Percentiles rank a stretch among this genome's conserved stretches.
Conservation (phyloP, 2,888 invertebrate species). For the Lapara coniferarum region DNA sequence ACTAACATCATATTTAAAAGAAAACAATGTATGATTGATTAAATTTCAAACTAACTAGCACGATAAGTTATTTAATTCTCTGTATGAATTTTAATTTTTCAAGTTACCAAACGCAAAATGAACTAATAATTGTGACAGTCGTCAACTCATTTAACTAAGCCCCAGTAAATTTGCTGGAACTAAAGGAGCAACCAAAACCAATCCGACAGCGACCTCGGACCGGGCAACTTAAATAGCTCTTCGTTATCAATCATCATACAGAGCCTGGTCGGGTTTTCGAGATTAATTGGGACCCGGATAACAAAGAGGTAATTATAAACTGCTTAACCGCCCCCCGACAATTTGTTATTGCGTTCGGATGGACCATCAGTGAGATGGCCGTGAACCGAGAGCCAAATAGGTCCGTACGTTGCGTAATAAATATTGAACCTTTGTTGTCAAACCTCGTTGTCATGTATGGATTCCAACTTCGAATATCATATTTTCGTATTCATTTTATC, state of each 20-base stretch:
- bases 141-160: not conserved
- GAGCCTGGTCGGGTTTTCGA: slow-evolving; percentile 31
- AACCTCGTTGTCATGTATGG: not conserved
- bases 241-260: slow-evolving; percentile 38
- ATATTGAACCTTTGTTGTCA: slow-evolving; percentile 5
- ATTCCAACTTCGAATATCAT: not conserved
- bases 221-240: slow-evolving; percentile 35
- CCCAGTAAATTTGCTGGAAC: not conserved
- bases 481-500: not conserved
- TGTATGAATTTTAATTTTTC: no score
- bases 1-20: no score
- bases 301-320: slow-evolving; percentile 45
- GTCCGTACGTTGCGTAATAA: slow-evolving; percentile 12
- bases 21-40: no score
- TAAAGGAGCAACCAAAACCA: not conserved
- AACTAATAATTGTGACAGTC: not conserved
- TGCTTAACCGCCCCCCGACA: slow-evolving; percentile 36
- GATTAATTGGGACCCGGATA: slow-evolving; percentile 41
- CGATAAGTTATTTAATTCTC: not conserved
- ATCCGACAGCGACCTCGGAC: not conserved
- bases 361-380: slow-evolving; percentile 43
- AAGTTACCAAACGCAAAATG: not conserved
- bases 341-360: slow-evolving; percentile 46
- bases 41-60: not conserved
- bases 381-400: not conserved